Base-by-base conservation (phyloP, 92 coral and sea anemone species). In the Chrysogorgia sp. region DNA sequence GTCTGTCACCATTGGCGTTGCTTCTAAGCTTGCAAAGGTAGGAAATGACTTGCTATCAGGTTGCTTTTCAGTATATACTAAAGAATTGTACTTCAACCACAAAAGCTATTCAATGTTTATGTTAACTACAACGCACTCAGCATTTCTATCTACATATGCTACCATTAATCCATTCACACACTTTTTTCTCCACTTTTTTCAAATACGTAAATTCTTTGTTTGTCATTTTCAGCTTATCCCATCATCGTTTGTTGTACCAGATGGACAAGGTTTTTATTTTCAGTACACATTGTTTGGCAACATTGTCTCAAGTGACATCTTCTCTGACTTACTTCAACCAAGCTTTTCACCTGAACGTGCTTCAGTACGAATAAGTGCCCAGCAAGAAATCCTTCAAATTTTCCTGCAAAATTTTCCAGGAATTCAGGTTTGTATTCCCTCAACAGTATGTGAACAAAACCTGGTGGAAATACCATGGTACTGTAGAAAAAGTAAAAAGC, bases 261-360 rank as follows among this genome's bases (percentile, higher is more conserved):
- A 93, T 67, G 90, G 92, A 69, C 97, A 97, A 49, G 99, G 99
- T 22, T 96, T 96, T 67, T 96, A 96, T 45, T 96, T 96, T 77
- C 90, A 96, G 49, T 96, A 96, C 79, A 89, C 92, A 0, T 82
- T 96, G 20, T 85, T 96, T 48, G 88, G 96, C 23, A 96, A 96
- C 59, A 93, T 88, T 25, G 99, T 96, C 14, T 89, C 99, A 49
- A 96, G 92, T 82, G 99, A 92, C 40, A 86, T 81, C n/a, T 96
- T 96, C 80, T 86, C 82, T 33, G 99, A 96, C 31, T 92, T 96
- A 25, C 90, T 96, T 0, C 93, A 92, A 40, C 99, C 99, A 2
- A 96, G 85, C 70, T 96, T 96, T 67, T 96, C 97, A 17, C 90
- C 99, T 2, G 99, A 96, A 75, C 79, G 99, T 61, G 99, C 99